Conservation (phyloP, 2,888 invertebrate species). For the Ophonus ardosiacus region DNA sequence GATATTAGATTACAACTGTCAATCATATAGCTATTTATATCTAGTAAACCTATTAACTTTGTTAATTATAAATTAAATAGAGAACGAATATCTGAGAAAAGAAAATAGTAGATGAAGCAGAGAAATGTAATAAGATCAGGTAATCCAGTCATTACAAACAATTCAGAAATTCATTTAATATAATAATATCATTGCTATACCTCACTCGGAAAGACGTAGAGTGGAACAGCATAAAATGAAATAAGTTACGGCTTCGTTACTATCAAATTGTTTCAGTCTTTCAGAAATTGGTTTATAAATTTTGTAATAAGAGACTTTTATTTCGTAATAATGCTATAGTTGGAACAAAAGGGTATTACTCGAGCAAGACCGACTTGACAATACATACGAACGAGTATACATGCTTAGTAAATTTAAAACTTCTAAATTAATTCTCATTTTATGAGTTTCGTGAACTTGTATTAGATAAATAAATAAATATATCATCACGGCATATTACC, state of each 20-base stretch:
- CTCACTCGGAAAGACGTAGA: constrained; percentile 5
- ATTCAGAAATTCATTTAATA: constrained; percentile 33
- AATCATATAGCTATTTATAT: neutral
- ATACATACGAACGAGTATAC: neutral
- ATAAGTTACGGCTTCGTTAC: constrained; percentile 22
- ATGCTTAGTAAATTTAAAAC: neutral
- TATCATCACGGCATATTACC: too few relatives aligned
- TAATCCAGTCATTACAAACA: constrained; percentile 25
- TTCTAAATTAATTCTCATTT: neutral
- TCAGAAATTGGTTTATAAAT: constrained; percentile 22
- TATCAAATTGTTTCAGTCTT: constrained; percentile 40
- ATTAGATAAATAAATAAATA: too few relatives aligned
- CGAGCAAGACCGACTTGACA: neutral
- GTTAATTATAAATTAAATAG: neutral
- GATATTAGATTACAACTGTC: neutral
- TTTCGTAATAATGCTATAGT: constrained; percentile 13
- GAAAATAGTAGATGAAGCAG: constrained; percentile 28
- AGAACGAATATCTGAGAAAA: neutral
- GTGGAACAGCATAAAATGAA: constrained; percentile 10
- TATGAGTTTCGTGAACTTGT: neutral
- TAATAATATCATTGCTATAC: constrained; percentile 17
- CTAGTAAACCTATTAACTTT: neutral
- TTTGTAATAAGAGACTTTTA: constrained; percentile 29
- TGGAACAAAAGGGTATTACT: constrained; percentile 12
- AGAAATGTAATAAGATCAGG: constrained; percentile 26